Conservation (phyloP, 1,140 invertebrate species). For the Episyrphus balteatus region DNA sequence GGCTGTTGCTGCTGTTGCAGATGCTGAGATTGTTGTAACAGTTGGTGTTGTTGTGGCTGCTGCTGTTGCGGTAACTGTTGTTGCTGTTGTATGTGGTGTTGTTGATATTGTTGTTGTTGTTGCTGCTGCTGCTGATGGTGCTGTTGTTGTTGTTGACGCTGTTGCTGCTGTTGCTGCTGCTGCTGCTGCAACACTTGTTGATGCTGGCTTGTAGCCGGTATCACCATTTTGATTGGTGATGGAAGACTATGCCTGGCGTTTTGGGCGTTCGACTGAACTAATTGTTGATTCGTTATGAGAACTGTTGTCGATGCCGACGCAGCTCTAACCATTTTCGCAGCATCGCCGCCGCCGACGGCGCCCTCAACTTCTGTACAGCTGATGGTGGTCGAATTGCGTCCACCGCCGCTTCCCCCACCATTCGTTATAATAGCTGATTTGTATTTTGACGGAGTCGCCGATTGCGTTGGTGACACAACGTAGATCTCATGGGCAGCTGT, state of each 20-base stretch:
- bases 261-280: conserved; percentile 6
- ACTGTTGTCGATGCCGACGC: conserved; percentile 29
- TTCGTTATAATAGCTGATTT: neutral
- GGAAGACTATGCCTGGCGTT: conserved; percentile 15
- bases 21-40: conserved; percentile 20
- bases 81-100: conserved; percentile 8
- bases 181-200: conserved; percentile 2
- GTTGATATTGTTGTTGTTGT: conserved; percentile 24
- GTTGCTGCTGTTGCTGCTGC: conserved; percentile 8
- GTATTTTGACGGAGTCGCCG: neutral
- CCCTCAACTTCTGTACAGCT: neutral
- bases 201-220: conserved; percentile 21
- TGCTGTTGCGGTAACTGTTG: conserved; percentile 11
- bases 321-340: conserved; percentile 4
- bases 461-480: neutral
- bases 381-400: no score
- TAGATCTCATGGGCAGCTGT: conserved; percentile 16
- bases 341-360: conserved; percentile 1
- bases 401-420: neutral
- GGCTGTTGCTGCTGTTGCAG: conserved; percentile 17
- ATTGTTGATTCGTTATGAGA: conserved; percentile 30
- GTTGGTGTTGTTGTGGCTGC: conserved; percentile 3
- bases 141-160: conserved; percentile 7
- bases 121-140: conserved; percentile 12
- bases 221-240: conserved; percentile 28